Evolutionary conservation across 1,140 invertebrate species (phyloP).

Genomic region (Anoplophora glabripennis): DNA sequence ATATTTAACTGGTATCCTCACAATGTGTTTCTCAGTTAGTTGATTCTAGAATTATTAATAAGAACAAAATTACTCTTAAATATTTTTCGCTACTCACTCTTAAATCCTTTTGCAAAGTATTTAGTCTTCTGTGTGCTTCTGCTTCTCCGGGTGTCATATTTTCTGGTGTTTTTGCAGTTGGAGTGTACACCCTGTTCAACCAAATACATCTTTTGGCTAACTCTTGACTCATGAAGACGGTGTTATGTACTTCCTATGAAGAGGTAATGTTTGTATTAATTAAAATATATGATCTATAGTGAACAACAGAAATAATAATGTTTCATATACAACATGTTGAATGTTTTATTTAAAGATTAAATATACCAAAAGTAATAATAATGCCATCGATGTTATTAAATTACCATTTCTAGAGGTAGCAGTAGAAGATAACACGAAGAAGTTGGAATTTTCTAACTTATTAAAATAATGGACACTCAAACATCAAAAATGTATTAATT

Average conservation of each 20-base stretch:
- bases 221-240: slow-evolving; percentile 71
- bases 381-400: too few relatives aligned
- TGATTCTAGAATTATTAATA: slow-evolving; percentile 51
- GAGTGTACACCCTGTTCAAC: slow-evolving; percentile 60
- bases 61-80: neutral
- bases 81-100: slow-evolving; percentile 52
- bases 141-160: slow-evolving; percentile 52
- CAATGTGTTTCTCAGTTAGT: slow-evolving; percentile 60
- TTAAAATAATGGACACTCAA: too few relatives aligned
- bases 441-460: too few relatives aligned
- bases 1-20: slow-evolving; percentile 59
- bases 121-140: slow-evolving; percentile 65
- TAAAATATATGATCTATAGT: too few relatives aligned
- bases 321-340: too few relatives aligned
- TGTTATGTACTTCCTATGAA: slow-evolving; percentile 70
- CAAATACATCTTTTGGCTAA: slow-evolving; percentile 71
- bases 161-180: slow-evolving; percentile 50
- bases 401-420: too few relatives aligned
- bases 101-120: slow-evolving; percentile 66
- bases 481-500: too few relatives aligned
- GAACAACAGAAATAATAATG: too few relatives aligned
- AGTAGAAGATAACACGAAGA: too few relatives aligned
- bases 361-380: too few relatives aligned
- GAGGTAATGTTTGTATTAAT: neutral
- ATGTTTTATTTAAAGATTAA: too few relatives aligned